Evolutionary conservation across 23 tunicate species (phyloP), one percentile per base, ranked within the genome.

Genomic region (Phallusia fumigata): DNA sequence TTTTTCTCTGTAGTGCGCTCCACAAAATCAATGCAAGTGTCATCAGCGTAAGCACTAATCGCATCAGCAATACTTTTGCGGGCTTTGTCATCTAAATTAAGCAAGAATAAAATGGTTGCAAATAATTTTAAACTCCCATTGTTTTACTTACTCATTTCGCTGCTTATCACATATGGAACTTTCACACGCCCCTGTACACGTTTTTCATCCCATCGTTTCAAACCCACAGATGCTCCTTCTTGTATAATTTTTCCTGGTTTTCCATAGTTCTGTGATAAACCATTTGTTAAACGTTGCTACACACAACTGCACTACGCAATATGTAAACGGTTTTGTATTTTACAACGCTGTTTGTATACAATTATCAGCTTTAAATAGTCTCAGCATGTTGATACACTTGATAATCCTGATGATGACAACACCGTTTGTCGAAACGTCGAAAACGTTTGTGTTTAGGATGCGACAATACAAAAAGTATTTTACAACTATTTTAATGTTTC

Each of bases 1-100:
- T 86, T 65, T 24, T 0, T 51, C 65, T 86, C 78, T 35, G 65
- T 72, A 19, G 84, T 86, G 33, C 79, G 40, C 28, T 77, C 33
- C 26, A 80, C 79, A 53, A 86, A 86, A 44, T 86, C 89, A 69
- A 86, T 86, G 79, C 89, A 86, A 32, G 89, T 86, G 24, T 79
- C 52, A 15, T 35, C 30, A 44, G 77, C 36, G 28, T 69, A 86
- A 36, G 28, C 36, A 13, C 32, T 49, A 11, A 86, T 79, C 28
- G 84, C 89, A 35, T 65, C 31, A 0, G 35, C 31, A 26, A 86
- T 86, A 18, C 79, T 76, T 0, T 28, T 65, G 18, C 65, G 65
- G 72, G 84, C 89, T 69, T 58, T 52, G 30, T 36, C 21, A 0
- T 84, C 84, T 86, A 53, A 74, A 74, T 3, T 3, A 74, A 5